Evolutionary conservation across 2,888 invertebrate genomes (phyloP).

Genomic region (Trissolcus brochymenae): DNA sequence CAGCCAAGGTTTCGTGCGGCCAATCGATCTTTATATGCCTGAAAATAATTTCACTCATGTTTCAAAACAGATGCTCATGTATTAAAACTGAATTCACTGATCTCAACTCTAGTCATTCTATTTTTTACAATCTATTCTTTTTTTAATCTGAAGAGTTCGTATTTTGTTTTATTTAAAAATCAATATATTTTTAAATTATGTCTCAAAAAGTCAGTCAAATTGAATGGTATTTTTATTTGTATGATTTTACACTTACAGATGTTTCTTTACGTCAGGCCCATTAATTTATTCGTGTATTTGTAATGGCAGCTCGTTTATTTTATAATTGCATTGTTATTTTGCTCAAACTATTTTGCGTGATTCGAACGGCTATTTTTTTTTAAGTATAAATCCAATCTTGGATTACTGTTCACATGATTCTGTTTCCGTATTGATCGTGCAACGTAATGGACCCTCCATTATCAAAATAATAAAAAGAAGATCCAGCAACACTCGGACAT

Average conservation of each 20-base stretch:
- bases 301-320: constrained; percentile 1
- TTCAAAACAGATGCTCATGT: background rate
- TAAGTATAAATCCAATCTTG: constrained; percentile 10
- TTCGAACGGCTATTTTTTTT: constrained; percentile 9
- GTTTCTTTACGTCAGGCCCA: constrained; percentile 11
- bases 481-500: constrained; percentile 18
- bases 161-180: too few species aligned
- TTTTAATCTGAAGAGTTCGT: too few species aligned
- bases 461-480: constrained; percentile 35
- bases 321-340: constrained; percentile 4
- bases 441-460: constrained; percentile 24
- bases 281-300: constrained; percentile 7
- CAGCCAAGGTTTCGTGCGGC: constrained; percentile 34
- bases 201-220: background rate
- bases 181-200: background rate
- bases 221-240: background rate
- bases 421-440: constrained; percentile 23
- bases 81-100: background rate
- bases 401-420: constrained; percentile 5
- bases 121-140: background rate
- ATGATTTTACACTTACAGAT: background rate
- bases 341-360: constrained; percentile 4
- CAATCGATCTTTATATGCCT: constrained; percentile 9
- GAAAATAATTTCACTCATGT: background rate
- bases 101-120: background rate